Evolutionary conservation across 2,888 invertebrate genomes (phyloP).

Genomic region (Crocallis elinguaria): DNA sequence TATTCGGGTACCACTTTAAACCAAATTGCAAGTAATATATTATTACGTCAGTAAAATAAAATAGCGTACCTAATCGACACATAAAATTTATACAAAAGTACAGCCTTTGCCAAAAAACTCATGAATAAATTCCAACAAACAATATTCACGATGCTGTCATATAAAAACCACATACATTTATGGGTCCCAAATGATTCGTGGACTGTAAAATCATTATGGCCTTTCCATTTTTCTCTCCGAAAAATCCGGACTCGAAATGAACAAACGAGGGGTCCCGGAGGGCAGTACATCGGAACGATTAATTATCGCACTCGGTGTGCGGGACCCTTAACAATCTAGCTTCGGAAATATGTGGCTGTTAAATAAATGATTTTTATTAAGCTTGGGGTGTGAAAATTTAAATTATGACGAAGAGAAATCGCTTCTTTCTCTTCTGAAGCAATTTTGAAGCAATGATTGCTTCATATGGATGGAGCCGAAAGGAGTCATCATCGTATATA

Average conservation of each 20-base stretch:
- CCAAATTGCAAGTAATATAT: not conserved
- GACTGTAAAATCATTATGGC: conserved; percentile 43
- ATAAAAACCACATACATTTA: conserved; percentile 35
- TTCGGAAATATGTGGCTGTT: conserved; percentile 28
- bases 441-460: no score
- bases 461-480: no score
- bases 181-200: conserved; percentile 43
- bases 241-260: conserved; percentile 44
- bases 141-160: conserved; percentile 13
- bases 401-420: conserved; percentile 10
- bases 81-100: conserved; percentile 1
- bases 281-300: conserved; percentile 50
- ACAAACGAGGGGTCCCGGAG: conserved; percentile 48
- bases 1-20: no score
- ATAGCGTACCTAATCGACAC: no score
- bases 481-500: no score
- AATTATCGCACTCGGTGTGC: conserved; percentile 49
- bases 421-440: no score
- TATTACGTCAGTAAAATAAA: not conserved
- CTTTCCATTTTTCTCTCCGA: conserved; percentile 38
- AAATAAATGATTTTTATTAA: conserved; percentile 31
- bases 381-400: conserved; percentile 13
- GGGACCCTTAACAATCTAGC: conserved; percentile 37
- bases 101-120: conserved; percentile 8
- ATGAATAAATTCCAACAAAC: conserved; percentile 24